Conservation (phyloP, 2,797 vertebrate species). For the Labeo calbasu region DNA sequence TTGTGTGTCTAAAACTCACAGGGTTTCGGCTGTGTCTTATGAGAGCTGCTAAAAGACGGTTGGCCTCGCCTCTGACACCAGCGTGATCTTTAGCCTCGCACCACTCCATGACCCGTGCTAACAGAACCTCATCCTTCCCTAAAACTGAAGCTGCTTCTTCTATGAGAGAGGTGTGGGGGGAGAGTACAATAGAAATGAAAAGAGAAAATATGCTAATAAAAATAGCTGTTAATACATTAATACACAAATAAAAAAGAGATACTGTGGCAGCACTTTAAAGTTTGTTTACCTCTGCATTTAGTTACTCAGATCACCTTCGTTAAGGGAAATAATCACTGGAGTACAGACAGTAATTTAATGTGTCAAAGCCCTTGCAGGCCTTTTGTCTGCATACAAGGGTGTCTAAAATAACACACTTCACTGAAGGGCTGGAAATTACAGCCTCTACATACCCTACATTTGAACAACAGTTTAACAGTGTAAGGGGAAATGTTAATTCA, state of each 20-base stretch:
- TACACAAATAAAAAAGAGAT: background rate
- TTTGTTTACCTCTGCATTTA: constrained; percentile 40
- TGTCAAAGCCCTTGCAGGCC: constrained; percentile 10
- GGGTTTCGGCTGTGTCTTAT: constrained; percentile 84
- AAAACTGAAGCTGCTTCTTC: constrained; percentile 84
- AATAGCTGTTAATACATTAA: background rate
- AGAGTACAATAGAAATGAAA: background rate
- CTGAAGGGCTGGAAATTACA: constrained; percentile 48
- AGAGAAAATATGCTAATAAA: background rate
- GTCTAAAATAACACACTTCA: constrained; percentile 52
- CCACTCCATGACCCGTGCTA: constrained; percentile 86
- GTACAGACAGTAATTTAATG: constrained; percentile 40
- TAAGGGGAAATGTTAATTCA: background rate
- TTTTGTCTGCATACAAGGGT: constrained; percentile 40
- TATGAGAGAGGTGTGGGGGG: constrained; percentile 56
- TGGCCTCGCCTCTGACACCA: constrained; percentile 82
- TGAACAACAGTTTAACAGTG: constrained; percentile 26
- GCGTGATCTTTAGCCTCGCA: constrained; percentile 81
- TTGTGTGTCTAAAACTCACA: constrained; percentile 65
- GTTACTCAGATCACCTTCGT: constrained; percentile 20
- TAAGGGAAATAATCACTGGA: constrained; percentile 38
- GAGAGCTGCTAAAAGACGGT: constrained; percentile 84
- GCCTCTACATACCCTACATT: constrained; percentile 6
- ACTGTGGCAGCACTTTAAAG: background rate
- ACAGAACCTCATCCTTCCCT: constrained; percentile 81